Base-by-base conservation (phyloP, 1,140 invertebrate genomes). In the Euschistus heros region DNA sequence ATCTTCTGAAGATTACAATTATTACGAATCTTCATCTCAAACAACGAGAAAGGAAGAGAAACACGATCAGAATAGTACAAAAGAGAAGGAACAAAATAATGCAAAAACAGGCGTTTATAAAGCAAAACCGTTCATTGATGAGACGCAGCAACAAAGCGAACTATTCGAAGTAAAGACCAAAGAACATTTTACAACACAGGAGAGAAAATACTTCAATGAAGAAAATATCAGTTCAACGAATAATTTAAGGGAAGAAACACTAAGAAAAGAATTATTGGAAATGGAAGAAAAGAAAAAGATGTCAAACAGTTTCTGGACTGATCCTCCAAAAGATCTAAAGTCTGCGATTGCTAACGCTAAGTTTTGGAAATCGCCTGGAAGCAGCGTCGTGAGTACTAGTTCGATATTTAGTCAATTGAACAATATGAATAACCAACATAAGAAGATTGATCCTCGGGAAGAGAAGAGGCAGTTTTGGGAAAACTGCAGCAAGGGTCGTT, bases 401-500 rank as follows among this genome's bases (percentile, higher is more conserved):
- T 20, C 54, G 1, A 57, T 57, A 57, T 57, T 57, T 27, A 57
- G 54, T 18, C 54, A 57, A 24, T 14, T 57, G 6, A 57, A 57
- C 24, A 24, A 57, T 24, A 17, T 57, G 0, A 20, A 15, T 15
- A 57, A 57, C 24, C 14, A 22, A 4, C 24, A 24, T 8, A 57
- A 24, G 24, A 57, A 57, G 26, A 26, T 15, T 13, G 24, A 15
- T 7, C 18, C 54, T 10, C 10, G 24, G 6, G 59, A 61, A 8
- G 59, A 44, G 18, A 61, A 61, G 17, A 18, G 59, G 6, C 59
- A 61, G 59, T 61, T 61, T 24, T 61, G 59, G 59, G 59, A 61
- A 24, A 61, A 44, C 14, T 57, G 54, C 24, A 57, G 54, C 6
- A 57, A 57, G 24, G 33, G 6, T 1, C 3, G 24, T 8, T 27